These are phyloP conservation scores for Sebastes goodei DNA, from an alignment of 2,797 vertebrate genomes.

Conservation along the genomic window DNA sequence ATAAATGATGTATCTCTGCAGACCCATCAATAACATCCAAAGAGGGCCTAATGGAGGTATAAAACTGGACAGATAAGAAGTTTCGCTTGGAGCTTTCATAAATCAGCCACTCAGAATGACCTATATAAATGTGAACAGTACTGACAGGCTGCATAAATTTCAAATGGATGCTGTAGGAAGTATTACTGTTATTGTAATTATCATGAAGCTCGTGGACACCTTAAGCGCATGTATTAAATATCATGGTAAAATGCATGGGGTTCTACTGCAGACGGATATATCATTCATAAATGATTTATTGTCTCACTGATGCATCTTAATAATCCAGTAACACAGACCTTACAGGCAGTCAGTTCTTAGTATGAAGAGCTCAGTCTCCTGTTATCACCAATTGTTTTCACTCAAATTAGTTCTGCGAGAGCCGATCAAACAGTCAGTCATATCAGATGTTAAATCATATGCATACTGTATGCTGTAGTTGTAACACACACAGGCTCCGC, in stretches of 20 bases:
- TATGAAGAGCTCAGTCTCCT: slow-evolving; percentile 7
- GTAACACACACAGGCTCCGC: background rate
- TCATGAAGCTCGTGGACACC: slow-evolving; percentile 27
- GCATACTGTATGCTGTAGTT: background rate
- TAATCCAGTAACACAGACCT: slow-evolving; percentile 10
- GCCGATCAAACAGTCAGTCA: slow-evolving; percentile 4
- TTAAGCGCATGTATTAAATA: slow-evolving; percentile 59
- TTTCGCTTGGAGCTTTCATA: slow-evolving; percentile 76
- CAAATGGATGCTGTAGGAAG: slow-evolving; percentile 54
- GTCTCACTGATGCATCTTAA: slow-evolving; percentile 17
- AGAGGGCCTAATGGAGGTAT: slow-evolving; percentile 81
- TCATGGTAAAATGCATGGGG: slow-evolving; percentile 41
- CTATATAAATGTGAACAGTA: slow-evolving; percentile 75
- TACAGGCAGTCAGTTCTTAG: slow-evolving; percentile 6
- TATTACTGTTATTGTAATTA: slow-evolving; percentile 73
- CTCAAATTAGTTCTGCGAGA: background rate
- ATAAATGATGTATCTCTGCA: slow-evolving; percentile 81
- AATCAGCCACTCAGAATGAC: slow-evolving; percentile 79
- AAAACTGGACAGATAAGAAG: slow-evolving; percentile 82
- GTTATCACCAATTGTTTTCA: slow-evolving; percentile 7
- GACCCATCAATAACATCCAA: slow-evolving; percentile 81
- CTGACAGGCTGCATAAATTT: slow-evolving; percentile 73
- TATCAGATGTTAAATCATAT: background rate
- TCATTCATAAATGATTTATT: slow-evolving; percentile 39
- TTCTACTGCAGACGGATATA: slow-evolving; percentile 36